Base-by-base conservation (phyloP, 2,113 vertebrate species). In the Cygnus buccinator region DNA sequence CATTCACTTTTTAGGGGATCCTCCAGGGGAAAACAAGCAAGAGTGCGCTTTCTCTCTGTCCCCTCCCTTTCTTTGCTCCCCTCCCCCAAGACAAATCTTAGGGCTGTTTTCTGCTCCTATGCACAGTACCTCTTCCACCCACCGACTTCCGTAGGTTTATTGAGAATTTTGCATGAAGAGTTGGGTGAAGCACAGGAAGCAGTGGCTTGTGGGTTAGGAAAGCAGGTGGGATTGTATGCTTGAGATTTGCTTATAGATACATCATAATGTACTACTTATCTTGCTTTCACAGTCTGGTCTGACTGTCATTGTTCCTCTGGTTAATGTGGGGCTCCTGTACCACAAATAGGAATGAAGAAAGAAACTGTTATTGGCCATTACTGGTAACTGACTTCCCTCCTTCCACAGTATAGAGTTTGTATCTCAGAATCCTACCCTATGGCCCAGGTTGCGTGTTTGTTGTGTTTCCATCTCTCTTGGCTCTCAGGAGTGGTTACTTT, bases 201-300 rank as follows among this genome's bases (percentile, higher is more conserved):
- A 54, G 57, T 43, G 22, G 43, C 55, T 72, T 74, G 22, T 52
- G 31, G 67, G 44, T 7, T 35, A 26, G 11, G 25, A 35, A 35
- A 35, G 23, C 9, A 11, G 0, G 5, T 57, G 43, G 43, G 55
- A 39, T 20, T 28, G 15, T 11, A 4, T 6, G 1, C 35, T 16
- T 58, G 54, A 79, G 26, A n/a, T 35, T 79, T 85, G 13, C 35
- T 73, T 79, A 31, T 12, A 50, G 58, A 17, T 0, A 0, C 11
- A 13, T 39, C 0, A 0, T 26, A 25, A 46, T 0, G 23, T 70
- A 28, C 17, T 2, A 3, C 31, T 70, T 28, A 33, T 90, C 28
- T 31, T 74, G 12, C 31, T 93, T 88, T 70, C 31, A 31, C 1
- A 0, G 28, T 28, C 41, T 81, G 28, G 6, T 65, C 31, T 89